Evolutionary conservation across 2,113 vertebrate genomes (phyloP), one percentile per base, ranked within the genome.

Genomic region (Dasyprocta punctata): DNA sequence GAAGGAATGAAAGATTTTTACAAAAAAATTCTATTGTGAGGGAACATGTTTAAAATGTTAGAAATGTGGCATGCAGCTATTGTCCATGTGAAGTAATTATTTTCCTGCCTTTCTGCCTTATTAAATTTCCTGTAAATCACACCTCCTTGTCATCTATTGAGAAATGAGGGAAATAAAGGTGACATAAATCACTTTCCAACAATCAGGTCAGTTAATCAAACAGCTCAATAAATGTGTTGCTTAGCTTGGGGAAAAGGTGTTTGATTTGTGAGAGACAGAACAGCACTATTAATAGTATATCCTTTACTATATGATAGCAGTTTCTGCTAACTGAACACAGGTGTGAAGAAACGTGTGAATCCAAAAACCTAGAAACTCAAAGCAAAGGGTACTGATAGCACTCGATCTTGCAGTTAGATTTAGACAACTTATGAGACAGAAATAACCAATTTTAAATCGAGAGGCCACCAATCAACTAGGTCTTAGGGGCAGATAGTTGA

Each of bases 51-150:
- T 78, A 96, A 97, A 97, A 96, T 87, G 69, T 87, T 82, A 82
- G 44, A 69, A 87, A 95, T 93, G 85, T 93, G 77, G 65, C 85
- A 88, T 77, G 77, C 65, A 81, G 84, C 75, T 44, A 49, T 84
- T 90, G 71, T 61, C 80, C 56, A 85, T 77, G 56, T 80, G 61
- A 89, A 97, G 24, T 75, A 71, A 94, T 95, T 94, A 83, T 94
- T 95, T 94, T 94, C 90, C 65, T 95, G 92, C 63, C 86, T 93
- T 90, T 56, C 90, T 88, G 85, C 71, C 81, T 93, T 95, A 96
- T 96, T 78, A 83, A 92, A 96, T 96, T 97, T 96, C 92, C 97
- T 97, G 36, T 87, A 92, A 96, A 60, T 96, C 82, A 97, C n/a
- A 96, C 90, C 63, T 96, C 85, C 38, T 96, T 96, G 41, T 94